These are phyloP conservation scores for Lepidothrix coronata DNA, from an alignment of 2,113 vertebrate species.

Conservation along the genomic window DNA sequence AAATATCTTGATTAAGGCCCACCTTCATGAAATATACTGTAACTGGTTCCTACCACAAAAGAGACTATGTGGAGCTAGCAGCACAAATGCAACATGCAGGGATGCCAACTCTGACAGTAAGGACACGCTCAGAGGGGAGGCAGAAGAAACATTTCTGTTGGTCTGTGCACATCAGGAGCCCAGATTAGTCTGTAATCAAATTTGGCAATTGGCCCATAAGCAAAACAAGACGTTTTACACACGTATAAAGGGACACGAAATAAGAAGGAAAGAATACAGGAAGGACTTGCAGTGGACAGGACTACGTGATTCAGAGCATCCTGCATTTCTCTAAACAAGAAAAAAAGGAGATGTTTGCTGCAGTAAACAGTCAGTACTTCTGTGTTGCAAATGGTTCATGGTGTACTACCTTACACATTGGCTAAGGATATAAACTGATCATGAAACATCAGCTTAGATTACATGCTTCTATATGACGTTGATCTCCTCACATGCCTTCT, in stretches of 20 bases:
- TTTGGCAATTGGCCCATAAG: neutral
- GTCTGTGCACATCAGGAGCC: neutral
- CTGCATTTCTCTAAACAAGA: neutral
- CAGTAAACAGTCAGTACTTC: neutral
- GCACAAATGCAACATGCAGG: rapidly evolving
- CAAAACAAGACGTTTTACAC: neutral
- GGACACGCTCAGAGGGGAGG: neutral
- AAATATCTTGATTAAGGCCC: neutral
- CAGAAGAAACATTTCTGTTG: neutral
- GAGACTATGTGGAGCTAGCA: neutral
- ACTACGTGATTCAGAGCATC: neutral
- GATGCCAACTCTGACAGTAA: neutral
- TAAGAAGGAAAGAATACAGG: neutral
- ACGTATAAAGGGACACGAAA: neutral
- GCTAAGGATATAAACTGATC: neutral
- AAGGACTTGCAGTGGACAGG: neutral
- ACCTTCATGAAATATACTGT: neutral
- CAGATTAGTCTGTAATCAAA: neutral
- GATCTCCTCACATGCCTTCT: neutral
- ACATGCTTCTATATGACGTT: neutral
- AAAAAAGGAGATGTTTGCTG: neutral
- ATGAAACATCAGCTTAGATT: neutral
- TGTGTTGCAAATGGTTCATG: neutral
- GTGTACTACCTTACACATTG: neutral
- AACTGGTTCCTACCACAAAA: no score